These are phyloP conservation scores for Lingula anatina DNA, from an alignment of 2,888 invertebrate genomes.

Conservation along the genomic window DNA sequence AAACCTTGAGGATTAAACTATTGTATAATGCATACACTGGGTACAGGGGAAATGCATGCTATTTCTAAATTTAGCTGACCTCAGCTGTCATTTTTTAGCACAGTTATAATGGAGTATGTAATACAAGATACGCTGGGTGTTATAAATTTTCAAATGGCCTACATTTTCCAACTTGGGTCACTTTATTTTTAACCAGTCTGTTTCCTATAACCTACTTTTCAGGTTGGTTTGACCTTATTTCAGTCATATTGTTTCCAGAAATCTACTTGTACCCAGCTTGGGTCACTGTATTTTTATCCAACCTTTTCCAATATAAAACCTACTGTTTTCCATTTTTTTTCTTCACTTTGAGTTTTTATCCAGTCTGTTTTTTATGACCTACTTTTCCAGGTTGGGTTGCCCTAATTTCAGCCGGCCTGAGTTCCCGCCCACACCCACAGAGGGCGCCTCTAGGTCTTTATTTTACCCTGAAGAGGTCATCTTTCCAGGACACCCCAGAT, in stretches of 20 bases:
- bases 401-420: constrained; percentile 79
- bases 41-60: too few relatives aligned
- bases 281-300: not conserved
- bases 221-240: too few relatives aligned
- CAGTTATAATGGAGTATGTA: too few relatives aligned
- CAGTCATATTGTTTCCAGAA: not conserved
- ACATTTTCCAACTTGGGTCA: too few relatives aligned
- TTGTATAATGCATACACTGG: too few relatives aligned
- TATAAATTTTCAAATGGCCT: too few relatives aligned
- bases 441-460: constrained; percentile 69
- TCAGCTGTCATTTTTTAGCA: too few relatives aligned
- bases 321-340: not conserved
- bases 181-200: too few relatives aligned
- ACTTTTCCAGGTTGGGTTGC: constrained; percentile 66
- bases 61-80: too few relatives aligned
- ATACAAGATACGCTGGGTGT: too few relatives aligned
- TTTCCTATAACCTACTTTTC: too few relatives aligned
- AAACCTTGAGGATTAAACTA: too few relatives aligned
- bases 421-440: constrained; percentile 30
- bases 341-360: not conserved
- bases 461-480: constrained; percentile 96
- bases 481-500: constrained; percentile 91
- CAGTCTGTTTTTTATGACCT: not conserved
- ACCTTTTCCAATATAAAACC: not conserved
- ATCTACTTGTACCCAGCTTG: not conserved